phyloP scores from a whole-genome alignment of 2,113 vertebrate species.

The Centropus bengalensis region DNA sequence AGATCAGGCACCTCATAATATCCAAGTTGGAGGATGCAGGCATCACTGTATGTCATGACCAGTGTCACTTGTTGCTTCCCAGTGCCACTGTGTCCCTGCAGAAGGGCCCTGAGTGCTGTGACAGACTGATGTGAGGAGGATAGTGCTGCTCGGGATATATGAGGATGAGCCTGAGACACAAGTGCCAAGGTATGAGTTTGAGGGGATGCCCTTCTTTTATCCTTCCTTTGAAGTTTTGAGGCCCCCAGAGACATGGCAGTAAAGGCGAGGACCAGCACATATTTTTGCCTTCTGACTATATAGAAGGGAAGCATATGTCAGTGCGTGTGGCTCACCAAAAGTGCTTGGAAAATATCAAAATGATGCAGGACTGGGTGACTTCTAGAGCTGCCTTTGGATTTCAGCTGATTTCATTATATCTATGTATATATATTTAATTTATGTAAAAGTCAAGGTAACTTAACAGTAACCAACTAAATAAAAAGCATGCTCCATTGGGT shows the following conservation, averaged over 20 bases:
- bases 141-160: background rate
- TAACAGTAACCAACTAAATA: background rate
- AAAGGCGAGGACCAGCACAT: no score
- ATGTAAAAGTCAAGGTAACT: background rate
- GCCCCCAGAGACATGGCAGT: background rate
- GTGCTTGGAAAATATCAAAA: background rate
- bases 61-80: accelerated
- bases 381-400: background rate
- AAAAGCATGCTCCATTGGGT: background rate
- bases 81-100: accelerated
- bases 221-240: background rate
- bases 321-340: background rate
- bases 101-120: background rate
- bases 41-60: accelerated
- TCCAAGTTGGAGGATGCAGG: background rate
- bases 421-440: background rate
- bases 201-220: no score
- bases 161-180: background rate
- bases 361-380: accelerated
- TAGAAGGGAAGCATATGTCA: background rate
- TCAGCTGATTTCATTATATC: background rate
- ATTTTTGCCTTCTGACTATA: background rate
- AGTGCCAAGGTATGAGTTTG: background rate
- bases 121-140: background rate
- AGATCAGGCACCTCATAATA: background rate